Evolutionary conservation across 2,113 vertebrate species (phyloP).

Genomic region (Cromileptes altivelis): DNA sequence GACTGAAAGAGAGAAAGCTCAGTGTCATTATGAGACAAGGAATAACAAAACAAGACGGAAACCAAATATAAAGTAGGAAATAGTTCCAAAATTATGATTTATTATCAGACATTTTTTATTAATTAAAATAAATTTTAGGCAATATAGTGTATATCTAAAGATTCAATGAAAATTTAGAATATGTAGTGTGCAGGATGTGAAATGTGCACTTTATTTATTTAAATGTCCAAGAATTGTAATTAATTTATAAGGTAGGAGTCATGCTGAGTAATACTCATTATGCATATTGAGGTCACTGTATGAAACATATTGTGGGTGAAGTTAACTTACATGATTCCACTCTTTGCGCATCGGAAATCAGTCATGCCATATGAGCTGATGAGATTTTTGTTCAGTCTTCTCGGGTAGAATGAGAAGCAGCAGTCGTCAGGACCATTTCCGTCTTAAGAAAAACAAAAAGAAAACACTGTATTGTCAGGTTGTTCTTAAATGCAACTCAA

Average conservation of each 20-base stretch:
- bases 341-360: slow-evolving; percentile 10
- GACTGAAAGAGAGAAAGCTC: slow-evolving; percentile 43
- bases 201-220: neutral
- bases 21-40: no score
- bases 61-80: neutral
- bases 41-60: neutral
- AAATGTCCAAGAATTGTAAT: neutral
- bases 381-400: accelerated
- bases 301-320: neutral
- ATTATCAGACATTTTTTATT: neutral
- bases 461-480: accelerated
- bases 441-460: slow-evolving; percentile 17
- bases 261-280: neutral
- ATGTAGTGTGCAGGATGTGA: no score
- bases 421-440: slow-evolving; percentile 34
- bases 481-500: neutral
- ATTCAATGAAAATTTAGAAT: neutral
- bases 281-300: no score
- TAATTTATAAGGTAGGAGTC: no score
- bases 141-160: neutral
- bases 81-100: neutral
- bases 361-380: slow-evolving; percentile 13
- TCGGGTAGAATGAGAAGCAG: slow-evolving; percentile 58
- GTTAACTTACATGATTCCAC: slow-evolving; percentile 65
- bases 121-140: neutral